Conservation (phyloP, 2,113 vertebrate genomes). For the Indri indri region DNA sequence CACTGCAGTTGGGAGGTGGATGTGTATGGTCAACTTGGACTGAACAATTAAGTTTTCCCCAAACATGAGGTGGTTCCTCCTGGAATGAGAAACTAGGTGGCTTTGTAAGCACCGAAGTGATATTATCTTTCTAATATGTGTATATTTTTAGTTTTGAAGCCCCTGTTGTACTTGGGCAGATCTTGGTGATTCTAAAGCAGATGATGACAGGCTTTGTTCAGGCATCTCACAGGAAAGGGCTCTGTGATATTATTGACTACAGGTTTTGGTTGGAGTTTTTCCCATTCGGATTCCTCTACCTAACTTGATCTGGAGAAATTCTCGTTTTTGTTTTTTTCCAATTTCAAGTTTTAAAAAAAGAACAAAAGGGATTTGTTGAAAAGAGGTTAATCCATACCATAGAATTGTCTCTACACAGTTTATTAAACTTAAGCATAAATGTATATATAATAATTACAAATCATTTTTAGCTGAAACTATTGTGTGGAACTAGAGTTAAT, state of each 20-base stretch:
- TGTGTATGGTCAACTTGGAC: neutral
- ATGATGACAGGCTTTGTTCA: neutral
- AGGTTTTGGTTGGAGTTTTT: neutral
- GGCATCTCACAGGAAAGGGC: neutral
- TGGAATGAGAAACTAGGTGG: neutral
- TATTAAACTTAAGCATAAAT: neutral
- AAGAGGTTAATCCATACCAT: neutral
- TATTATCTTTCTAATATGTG: neutral
- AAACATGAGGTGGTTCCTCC: neutral
- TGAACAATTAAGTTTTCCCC: neutral
- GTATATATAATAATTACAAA: neutral
- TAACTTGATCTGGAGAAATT: conserved; percentile 21
- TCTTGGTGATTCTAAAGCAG: neutral
- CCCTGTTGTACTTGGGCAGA: neutral
- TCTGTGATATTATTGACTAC: neutral
- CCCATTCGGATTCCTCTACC: neutral
- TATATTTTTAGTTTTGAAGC: neutral
- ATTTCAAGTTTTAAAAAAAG: conserved; percentile 45
- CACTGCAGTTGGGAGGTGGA: neutral
- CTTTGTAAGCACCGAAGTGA: neutral
- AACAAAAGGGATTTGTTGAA: conserved; percentile 22
- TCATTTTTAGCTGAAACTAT: neutral
- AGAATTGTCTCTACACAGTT: neutral
- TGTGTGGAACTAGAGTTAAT: neutral
- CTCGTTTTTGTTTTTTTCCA: neutral